Percentiles rank a stretch among this genome's conserved stretches.
Conservation (phyloP, 2,888 invertebrate species). For the Agrochola macilenta region DNA sequence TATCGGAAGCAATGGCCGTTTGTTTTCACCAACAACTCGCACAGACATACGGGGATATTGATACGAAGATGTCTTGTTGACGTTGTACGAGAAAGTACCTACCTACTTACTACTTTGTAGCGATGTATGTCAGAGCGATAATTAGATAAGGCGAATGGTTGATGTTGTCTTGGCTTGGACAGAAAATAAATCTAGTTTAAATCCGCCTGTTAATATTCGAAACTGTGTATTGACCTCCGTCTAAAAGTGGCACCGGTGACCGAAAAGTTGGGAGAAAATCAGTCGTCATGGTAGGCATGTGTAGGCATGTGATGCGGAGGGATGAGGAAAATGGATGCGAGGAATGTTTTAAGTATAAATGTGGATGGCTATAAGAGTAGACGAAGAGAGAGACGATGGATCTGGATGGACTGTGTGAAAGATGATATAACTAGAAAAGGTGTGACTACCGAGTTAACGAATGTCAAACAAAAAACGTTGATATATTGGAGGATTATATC, state of each 20-base stretch:
- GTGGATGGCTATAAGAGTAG: neutral
- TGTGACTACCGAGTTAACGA: too few species aligned
- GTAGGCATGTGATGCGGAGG: neutral
- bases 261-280: too few species aligned
- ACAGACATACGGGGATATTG: conserved; percentile 18
- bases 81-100: conserved; percentile 9
- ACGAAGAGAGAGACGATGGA: neutral
- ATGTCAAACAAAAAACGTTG: too few species aligned
- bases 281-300: too few species aligned
- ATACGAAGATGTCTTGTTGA: conserved; percentile 24
- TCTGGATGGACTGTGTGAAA: neutral
- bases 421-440: neutral
- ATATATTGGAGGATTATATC: too few species aligned
- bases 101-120: conserved; percentile 13
- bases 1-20: conserved; percentile 27
- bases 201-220: neutral
- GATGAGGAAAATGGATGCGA: neutral
- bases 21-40: conserved; percentile 38
- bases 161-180: neutral
- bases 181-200: neutral
- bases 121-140: neutral
- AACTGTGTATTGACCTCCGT: neutral
- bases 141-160: neutral
- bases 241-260: neutral
- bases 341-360: neutral